These are phyloP conservation scores for Oryzias dopingdopingensis DNA, from an alignment of 2,797 vertebrate species.

Conservation along the genomic window DNA sequence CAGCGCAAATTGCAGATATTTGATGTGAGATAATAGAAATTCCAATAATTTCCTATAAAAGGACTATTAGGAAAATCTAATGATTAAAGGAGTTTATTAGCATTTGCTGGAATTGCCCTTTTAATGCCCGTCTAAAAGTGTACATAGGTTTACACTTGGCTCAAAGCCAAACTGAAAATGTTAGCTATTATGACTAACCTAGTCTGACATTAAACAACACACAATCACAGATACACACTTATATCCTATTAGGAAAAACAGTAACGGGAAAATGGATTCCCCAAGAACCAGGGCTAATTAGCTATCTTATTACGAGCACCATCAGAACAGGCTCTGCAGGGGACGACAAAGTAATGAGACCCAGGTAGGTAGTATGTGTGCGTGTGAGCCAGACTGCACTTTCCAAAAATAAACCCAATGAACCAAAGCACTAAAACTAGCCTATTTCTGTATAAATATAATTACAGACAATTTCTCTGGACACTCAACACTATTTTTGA, in stretches of 20 bases:
- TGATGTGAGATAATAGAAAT: not conserved
- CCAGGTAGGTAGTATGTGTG: not conserved
- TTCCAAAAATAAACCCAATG: too few relatives aligned
- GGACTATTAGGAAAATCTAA: not conserved
- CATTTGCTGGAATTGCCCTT: conserved; percentile 19
- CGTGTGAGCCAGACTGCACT: not conserved
- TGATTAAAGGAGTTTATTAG: conserved; percentile 2
- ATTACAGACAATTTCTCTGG: too few relatives aligned
- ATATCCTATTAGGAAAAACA: conserved; percentile 27
- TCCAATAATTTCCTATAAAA: not conserved
- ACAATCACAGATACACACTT: conserved; percentile 19
- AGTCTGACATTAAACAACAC: conserved; percentile 36
- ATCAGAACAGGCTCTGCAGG: conserved; percentile 26
- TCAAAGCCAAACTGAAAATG: conserved; percentile 48
- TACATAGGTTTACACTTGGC: conserved; percentile 16
- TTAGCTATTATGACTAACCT: conserved; percentile 49
- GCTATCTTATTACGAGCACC: conserved; percentile 19
- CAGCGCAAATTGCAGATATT: conserved; percentile 11
- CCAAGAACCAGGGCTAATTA: conserved; percentile 59
- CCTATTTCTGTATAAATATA: too few relatives aligned
- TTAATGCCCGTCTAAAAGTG: conserved; percentile 26
- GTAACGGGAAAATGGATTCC: conserved; percentile 29
- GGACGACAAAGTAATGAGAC: conserved; percentile 13
- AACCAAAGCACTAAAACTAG: too few relatives aligned
- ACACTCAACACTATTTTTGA: too few relatives aligned